Conservation (phyloP, 2,797 vertebrate genomes). For the Hippoglossus hippoglossus region DNA sequence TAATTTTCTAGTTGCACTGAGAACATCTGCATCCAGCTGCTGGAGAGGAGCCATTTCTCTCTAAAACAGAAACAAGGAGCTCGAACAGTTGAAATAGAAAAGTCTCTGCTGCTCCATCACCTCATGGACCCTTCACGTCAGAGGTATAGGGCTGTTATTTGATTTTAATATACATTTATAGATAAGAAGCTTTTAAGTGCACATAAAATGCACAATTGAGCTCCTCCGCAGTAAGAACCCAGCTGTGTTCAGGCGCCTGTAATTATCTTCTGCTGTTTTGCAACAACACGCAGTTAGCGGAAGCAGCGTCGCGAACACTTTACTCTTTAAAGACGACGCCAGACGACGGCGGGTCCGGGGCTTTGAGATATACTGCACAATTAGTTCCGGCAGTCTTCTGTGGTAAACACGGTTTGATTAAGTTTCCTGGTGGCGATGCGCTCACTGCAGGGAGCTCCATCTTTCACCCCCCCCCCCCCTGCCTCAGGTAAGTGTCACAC, state of each 20-base stretch:
- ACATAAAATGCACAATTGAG: conserved; percentile 23
- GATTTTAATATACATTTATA: conserved; percentile 2
- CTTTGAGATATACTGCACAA: conserved; percentile 62
- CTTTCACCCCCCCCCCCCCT: conserved; percentile 55
- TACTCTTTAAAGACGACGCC: conserved; percentile 37
- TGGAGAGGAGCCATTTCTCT: neutral
- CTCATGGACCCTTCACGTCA: neutral
- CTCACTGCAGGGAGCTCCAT: conserved; percentile 46
- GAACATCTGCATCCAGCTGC: neutral
- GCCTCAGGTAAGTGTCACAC: conserved; percentile 67
- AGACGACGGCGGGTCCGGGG: conserved; percentile 46
- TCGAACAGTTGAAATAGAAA: neutral
- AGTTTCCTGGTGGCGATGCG: conserved; percentile 54
- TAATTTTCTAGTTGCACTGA: neutral
- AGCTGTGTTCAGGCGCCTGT: conserved; percentile 50
- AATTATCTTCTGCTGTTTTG: conserved; percentile 51
- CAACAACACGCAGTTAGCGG: conserved; percentile 37
- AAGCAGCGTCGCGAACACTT: conserved; percentile 27
- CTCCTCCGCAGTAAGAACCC: conserved; percentile 35
- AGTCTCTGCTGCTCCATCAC: neutral
- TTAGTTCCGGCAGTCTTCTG: conserved; percentile 60
- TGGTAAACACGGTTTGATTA: conserved; percentile 63
- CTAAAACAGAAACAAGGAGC: neutral
- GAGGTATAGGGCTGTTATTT: neutral
- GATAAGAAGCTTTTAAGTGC: conserved; percentile 25